Evolutionary conservation across 2,113 vertebrate genomes (phyloP).

Genomic region (Catharus fuscescens): DNA sequence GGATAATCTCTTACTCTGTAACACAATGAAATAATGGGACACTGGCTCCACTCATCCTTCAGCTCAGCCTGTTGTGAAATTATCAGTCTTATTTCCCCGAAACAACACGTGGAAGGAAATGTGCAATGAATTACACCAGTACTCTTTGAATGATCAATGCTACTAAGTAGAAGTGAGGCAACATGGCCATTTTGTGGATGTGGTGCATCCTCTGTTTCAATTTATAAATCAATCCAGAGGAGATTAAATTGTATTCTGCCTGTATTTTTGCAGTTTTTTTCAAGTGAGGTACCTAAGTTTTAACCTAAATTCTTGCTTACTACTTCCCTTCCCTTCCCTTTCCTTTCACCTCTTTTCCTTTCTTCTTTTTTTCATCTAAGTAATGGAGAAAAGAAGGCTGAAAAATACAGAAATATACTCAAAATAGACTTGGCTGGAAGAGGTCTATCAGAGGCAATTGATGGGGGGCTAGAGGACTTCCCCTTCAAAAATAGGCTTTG

Average conservation of each 20-base stretch:
- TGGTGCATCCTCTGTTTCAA: background rate
- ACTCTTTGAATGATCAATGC: background rate
- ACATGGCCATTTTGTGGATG: background rate
- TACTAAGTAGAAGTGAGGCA: background rate
- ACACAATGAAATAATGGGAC: background rate
- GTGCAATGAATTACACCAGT: background rate
- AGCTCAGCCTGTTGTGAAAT: background rate
- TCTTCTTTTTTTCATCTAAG: too few relatives aligned
- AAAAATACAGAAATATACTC: background rate
- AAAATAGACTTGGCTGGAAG: background rate
- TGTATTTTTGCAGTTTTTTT: background rate
- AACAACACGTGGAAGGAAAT: background rate
- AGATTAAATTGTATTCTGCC: background rate
- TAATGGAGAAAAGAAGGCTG: background rate
- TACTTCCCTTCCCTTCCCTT: too few relatives aligned
- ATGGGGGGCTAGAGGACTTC: background rate
- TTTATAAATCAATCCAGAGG: background rate
- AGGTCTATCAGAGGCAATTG: background rate
- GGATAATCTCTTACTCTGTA: background rate
- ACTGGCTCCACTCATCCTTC: background rate
- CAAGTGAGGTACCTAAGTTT: background rate
- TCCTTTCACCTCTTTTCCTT: rapidly evolving
- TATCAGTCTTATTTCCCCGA: background rate
- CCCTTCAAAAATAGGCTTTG: too few relatives aligned
- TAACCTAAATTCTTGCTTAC: background rate